These are phyloP conservation scores for Limnothrissa miodon DNA, from an alignment of 2,113 vertebrate species.

Conservation along the genomic window DNA sequence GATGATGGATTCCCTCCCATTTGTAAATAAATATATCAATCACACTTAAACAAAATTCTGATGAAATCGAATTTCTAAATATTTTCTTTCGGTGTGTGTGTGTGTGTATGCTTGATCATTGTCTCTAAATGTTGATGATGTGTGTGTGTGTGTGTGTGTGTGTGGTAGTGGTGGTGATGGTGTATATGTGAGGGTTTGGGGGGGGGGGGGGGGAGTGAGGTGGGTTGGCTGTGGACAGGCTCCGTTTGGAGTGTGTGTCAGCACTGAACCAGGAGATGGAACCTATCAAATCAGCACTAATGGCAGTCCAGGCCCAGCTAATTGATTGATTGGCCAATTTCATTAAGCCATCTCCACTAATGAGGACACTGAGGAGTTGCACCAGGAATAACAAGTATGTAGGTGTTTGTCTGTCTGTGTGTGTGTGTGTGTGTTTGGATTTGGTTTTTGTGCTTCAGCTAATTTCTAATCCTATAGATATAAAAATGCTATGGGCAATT, in stretches of 20 bases:
- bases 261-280: neutral
- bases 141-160: no score
- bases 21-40: neutral
- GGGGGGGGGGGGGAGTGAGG: no score
- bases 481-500: no score
- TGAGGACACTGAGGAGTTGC: slow-evolving; percentile 1
- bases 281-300: neutral
- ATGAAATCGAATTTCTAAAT: neutral
- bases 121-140: neutral
- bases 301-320: neutral
- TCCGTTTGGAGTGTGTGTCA: neutral
- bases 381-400: neutral
- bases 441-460: neutral
- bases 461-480: no score
- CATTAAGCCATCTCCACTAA: slow-evolving; percentile 5
- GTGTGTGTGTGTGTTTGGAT: slow-evolving; percentile 9
- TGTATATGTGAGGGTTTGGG: no score
- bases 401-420: neutral
- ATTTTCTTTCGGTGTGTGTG: neutral
- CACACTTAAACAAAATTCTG: neutral
- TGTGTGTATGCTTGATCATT: neutral
- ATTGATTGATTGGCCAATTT: slow-evolving; percentile 29
- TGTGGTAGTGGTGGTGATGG: no score
- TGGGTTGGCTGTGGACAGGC: neutral
- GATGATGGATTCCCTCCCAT: neutral